These are phyloP conservation scores for Conomelus anceps DNA, from an alignment of 2,888 invertebrate genomes.

Conservation along the genomic window DNA sequence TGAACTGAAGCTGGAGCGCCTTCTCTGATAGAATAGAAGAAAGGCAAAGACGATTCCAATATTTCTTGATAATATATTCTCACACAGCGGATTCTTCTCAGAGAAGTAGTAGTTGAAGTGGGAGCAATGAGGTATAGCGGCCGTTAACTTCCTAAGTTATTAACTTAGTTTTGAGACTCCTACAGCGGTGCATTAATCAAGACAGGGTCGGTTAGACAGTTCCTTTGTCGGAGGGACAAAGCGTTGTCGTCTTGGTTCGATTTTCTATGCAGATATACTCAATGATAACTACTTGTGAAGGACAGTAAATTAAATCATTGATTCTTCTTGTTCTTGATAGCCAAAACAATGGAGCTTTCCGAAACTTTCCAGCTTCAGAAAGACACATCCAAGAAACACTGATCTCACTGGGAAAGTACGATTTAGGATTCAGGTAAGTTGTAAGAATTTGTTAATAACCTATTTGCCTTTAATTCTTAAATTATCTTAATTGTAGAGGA, in stretches of 20 bases:
- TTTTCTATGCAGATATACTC: not conserved
- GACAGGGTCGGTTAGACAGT: not conserved
- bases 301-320: not conserved
- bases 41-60: too few relatives aligned
- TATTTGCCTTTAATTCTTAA: too few relatives aligned
- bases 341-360: not conserved
- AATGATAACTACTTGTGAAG: not conserved
- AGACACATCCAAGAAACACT: not conserved
- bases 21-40: too few relatives aligned
- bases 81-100: too few relatives aligned
- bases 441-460: too few relatives aligned
- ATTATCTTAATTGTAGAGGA: too few relatives aligned
- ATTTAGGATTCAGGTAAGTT: not conserved
- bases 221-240: not conserved
- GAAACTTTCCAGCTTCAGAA: not conserved
- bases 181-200: not conserved
- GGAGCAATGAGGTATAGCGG: not conserved
- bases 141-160: too few relatives aligned
- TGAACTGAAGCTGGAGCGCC: too few relatives aligned
- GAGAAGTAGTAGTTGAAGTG: not conserved
- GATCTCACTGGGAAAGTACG: not conserved
- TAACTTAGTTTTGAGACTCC: not conserved
- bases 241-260: not conserved
- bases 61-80: too few relatives aligned
- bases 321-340: not conserved